These are phyloP conservation scores for Corella eumyota DNA, from an alignment of 23 tunicate genomes.

Conservation along the genomic window DNA sequence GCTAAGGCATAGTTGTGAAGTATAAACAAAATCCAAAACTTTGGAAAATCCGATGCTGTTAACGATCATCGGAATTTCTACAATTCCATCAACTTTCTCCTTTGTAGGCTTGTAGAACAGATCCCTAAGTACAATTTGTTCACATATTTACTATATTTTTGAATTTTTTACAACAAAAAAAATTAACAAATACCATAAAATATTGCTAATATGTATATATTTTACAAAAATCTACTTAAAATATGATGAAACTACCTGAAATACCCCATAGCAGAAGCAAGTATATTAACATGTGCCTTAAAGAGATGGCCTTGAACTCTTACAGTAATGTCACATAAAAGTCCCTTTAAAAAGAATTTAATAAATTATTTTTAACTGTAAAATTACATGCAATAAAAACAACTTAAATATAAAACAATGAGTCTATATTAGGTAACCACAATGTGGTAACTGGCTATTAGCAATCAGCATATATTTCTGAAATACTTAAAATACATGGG, in stretches of 20 bases:
- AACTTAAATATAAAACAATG: neutral
- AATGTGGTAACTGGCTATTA: too few species aligned
- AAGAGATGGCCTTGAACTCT: conserved; percentile 81
- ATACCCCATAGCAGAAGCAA: conserved; percentile 88
- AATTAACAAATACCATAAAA: neutral
- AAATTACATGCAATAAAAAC: neutral
- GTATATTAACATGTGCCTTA: conserved; percentile 75
- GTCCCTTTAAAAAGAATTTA: conserved; percentile 34
- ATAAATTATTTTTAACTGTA: neutral
- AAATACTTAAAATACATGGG: too few species aligned
- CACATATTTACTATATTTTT: neutral
- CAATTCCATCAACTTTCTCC: conserved; percentile 23
- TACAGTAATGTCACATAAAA: conserved; percentile 77
- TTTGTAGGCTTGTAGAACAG: conserved; percentile 45
- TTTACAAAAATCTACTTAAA: neutral
- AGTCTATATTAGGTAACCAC: too few species aligned
- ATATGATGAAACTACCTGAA: conserved; percentile 71
- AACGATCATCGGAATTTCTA: conserved; percentile 87
- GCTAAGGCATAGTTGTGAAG: conserved; percentile 79
- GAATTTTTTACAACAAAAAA: too few species aligned
- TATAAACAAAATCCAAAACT: conserved; percentile 83
- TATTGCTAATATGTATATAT: neutral
- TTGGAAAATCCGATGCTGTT: conserved; percentile 86
- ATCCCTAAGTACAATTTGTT: conserved; percentile 64
- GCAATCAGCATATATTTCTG: too few species aligned